These are phyloP conservation scores for Gerris buenoi DNA, from an alignment of 1,140 invertebrate species.

Conservation along the genomic window DNA sequence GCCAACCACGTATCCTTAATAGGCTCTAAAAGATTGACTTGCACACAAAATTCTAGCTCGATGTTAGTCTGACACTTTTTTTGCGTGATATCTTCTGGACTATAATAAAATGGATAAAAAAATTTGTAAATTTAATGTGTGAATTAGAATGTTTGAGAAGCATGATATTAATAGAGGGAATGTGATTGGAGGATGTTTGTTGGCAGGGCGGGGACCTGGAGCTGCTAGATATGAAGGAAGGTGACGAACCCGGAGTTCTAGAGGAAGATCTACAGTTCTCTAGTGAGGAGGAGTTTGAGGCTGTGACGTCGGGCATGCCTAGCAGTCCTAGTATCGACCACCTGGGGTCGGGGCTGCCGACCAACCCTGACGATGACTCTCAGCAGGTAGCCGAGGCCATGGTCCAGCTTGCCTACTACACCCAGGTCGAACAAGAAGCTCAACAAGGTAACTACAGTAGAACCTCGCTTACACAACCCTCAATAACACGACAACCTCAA, in stretches of 20 bases:
- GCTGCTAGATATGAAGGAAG: background rate
- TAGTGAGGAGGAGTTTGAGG: conserved; percentile 47
- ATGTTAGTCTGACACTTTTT: no score
- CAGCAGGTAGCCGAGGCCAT: conserved; percentile 71
- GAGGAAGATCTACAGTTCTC: conserved; percentile 58
- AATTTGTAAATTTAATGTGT: no score
- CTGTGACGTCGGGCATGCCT: conserved; percentile 41
- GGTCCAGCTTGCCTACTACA: conserved; percentile 61
- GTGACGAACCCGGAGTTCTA: conserved; percentile 29
- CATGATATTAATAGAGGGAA: no score
- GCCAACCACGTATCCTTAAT: no score
- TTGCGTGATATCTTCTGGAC: no score
- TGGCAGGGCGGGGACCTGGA: background rate
- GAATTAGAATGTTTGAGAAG: no score
- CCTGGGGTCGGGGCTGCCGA: conserved; percentile 33
- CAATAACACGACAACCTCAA: no score
- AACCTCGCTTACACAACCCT: no score
- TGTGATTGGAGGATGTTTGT: no score
- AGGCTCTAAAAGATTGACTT: no score
- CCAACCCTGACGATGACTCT: conserved; percentile 48
- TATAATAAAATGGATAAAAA: no score
- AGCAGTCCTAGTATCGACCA: conserved; percentile 21
- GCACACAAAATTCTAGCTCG: no score
- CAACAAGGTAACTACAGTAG: conserved; percentile 12
- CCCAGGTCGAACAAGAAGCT: background rate